Evolutionary conservation across 2,113 vertebrate genomes (phyloP).

Genomic region (Oxyruncus cristatus): DNA sequence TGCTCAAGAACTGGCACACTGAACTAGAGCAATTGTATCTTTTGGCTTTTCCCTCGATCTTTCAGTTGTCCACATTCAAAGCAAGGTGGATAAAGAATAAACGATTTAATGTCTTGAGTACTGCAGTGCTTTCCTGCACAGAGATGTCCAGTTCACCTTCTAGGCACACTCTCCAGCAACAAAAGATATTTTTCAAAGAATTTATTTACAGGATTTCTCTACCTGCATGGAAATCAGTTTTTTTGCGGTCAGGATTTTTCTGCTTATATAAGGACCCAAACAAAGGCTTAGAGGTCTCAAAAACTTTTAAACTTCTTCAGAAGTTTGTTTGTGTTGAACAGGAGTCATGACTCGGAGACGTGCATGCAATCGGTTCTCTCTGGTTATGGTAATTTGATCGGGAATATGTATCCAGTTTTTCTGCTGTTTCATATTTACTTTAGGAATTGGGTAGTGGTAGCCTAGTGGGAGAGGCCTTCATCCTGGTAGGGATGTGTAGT

Average conservation of each 20-base stretch:
- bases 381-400: background rate
- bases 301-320: background rate
- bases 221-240: accelerated
- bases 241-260: background rate
- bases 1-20: background rate
- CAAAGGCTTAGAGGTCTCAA: background rate
- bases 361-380: background rate
- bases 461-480: background rate
- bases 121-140: background rate
- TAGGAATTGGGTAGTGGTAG: background rate
- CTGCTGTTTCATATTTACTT: background rate
- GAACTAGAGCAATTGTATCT: background rate
- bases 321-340: background rate
- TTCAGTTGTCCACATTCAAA: background rate
- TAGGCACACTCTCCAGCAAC: background rate
- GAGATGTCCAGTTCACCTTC: background rate
- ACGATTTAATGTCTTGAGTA: background rate
- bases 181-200: background rate
- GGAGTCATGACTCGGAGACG: background rate
- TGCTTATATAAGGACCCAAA: background rate
- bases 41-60: background rate
- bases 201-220: background rate
- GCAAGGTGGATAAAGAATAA: background rate
- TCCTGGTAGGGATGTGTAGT: background rate
- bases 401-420: background rate